Evolutionary conservation across 2,113 vertebrate species (phyloP).

Genomic region (Halcyon senegalensis): DNA sequence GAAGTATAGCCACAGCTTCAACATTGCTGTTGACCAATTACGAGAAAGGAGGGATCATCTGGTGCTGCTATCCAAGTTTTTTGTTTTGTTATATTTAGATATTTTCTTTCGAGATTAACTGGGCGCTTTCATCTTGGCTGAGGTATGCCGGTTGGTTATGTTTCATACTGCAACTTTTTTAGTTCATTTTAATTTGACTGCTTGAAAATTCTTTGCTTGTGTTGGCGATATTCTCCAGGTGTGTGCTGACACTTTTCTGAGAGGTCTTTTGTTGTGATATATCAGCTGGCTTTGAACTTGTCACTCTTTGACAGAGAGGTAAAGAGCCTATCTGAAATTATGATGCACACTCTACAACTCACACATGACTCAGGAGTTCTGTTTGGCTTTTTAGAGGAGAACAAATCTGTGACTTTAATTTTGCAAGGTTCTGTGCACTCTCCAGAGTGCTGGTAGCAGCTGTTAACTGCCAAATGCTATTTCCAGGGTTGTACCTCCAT

Average conservation of each 20-base stretch:
- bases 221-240: neutral
- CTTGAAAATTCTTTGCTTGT: slow-evolving; percentile 20
- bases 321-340: slow-evolving; percentile 25
- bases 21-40: neutral
- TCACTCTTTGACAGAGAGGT: slow-evolving; percentile 1
- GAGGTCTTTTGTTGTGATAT: slow-evolving; percentile 4
- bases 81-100: neutral
- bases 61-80: neutral
- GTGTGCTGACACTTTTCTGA: slow-evolving; percentile 4
- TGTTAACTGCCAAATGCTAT: slow-evolving; percentile 61
- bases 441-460: slow-evolving; percentile 59
- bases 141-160: neutral
- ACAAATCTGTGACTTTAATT: slow-evolving; percentile 50
- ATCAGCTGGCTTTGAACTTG: slow-evolving; percentile 42
- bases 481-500: slow-evolving; percentile 49
- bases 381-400: slow-evolving; percentile 3
- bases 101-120: neutral
- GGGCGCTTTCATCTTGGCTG: neutral
- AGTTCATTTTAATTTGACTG: slow-evolving; percentile 1
- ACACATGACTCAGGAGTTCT: slow-evolving; percentile 47
- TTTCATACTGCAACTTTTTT: neutral
- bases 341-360: neutral
- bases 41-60: accelerated
- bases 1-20: neutral
- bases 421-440: slow-evolving; percentile 55